Conservation (phyloP, 1,140 invertebrate genomes). For the Bilobella aurantiaca region DNA sequence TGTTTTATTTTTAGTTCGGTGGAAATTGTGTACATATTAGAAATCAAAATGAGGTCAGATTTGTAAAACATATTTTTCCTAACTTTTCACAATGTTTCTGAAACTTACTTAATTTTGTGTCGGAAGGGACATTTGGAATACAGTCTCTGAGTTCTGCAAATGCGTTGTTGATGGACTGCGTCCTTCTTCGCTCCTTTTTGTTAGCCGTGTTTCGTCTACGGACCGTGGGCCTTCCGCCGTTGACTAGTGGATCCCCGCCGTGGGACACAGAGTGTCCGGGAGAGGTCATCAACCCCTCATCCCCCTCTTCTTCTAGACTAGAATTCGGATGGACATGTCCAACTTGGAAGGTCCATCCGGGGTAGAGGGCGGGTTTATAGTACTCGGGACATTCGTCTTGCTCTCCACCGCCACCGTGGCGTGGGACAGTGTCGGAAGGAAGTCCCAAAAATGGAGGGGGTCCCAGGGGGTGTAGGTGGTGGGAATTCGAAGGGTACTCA, state of each 20-base stretch:
- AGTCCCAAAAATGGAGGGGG: background rate
- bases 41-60: too few species aligned
- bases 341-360: background rate
- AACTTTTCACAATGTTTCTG: too few species aligned
- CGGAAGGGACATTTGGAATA: slow-evolving; percentile 89
- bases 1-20: too few species aligned
- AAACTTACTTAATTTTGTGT: slow-evolving; percentile 67
- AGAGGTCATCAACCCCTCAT: background rate
- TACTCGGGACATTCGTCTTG: background rate
- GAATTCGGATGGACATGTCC: background rate
- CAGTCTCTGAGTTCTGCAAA: slow-evolving; percentile 82
- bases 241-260: background rate
- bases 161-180: slow-evolving; percentile 88
- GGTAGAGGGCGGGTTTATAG: background rate
- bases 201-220: slow-evolving; percentile 52
- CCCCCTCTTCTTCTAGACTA: slow-evolving; percentile 2
- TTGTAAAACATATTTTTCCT: too few species aligned
- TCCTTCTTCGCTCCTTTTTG: slow-evolving; percentile 77
- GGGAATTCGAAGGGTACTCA: background rate
- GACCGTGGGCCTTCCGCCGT: slow-evolving; percentile 21
- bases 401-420: background rate
- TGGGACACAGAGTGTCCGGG: background rate
- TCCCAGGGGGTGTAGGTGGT: background rate
- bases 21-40: too few species aligned
- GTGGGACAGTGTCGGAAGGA: background rate